These are phyloP conservation scores for Lasioglossum lativentre DNA, from an alignment of 2,888 invertebrate species.

Conservation along the genomic window DNA sequence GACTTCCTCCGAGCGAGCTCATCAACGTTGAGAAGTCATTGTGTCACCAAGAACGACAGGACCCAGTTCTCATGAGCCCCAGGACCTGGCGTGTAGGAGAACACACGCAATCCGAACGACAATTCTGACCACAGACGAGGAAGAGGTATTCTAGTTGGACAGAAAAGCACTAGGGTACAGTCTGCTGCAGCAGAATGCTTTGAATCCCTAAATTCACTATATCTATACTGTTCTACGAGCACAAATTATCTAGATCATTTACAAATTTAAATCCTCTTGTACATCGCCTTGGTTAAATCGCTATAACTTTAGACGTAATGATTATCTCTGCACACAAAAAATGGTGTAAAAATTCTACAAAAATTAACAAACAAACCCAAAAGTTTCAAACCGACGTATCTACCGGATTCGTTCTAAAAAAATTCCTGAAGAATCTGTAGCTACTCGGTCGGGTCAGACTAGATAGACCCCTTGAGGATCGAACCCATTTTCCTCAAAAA, in stretches of 20 bases:
- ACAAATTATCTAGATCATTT: background rate
- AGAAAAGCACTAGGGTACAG: slow-evolving; percentile 1
- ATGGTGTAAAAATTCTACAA: background rate
- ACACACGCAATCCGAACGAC: slow-evolving; percentile 16
- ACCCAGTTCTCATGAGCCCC: slow-evolving; percentile 51
- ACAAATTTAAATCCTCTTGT: background rate
- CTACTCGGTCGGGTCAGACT: background rate
- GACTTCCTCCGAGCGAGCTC: slow-evolving; percentile 1
- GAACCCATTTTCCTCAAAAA: background rate
- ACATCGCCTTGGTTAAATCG: background rate
- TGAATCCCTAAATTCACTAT: background rate
- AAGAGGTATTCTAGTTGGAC: background rate
- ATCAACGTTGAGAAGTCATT: slow-evolving; percentile 47
- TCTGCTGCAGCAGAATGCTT: background rate
- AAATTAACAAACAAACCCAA: background rate
- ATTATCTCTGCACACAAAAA: background rate
- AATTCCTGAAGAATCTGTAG: background rate
- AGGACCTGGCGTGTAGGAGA: slow-evolving; percentile 16
- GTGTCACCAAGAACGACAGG: slow-evolving; percentile 46
- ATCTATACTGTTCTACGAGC: background rate
- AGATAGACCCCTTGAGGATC: background rate
- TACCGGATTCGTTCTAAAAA: background rate
- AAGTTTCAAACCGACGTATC: background rate
- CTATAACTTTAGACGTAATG: background rate
- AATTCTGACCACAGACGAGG: slow-evolving; percentile 5